Evolutionary conservation across 2,797 vertebrate genomes (phyloP).

Genomic region (Muscicapa striata): DNA sequence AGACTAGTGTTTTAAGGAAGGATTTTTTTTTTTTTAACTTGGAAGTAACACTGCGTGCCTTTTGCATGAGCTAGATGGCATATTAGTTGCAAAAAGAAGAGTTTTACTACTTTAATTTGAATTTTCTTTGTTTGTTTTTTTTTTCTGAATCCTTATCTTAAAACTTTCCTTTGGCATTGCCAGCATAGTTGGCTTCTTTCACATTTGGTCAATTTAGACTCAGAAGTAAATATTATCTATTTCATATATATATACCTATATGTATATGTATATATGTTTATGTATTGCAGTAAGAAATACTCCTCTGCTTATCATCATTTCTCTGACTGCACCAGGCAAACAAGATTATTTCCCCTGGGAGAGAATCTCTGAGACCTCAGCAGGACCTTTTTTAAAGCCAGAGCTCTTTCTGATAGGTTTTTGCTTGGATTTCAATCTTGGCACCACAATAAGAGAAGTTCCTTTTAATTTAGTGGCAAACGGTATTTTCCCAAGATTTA

Average conservation of each 20-base stretch:
- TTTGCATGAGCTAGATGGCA: constrained; percentile 23
- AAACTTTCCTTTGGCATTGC: not conserved
- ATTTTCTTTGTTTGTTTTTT: not conserved
- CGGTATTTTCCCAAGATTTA: not conserved
- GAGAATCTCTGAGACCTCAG: not conserved
- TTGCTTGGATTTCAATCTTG: not conserved
- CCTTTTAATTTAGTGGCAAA: not conserved
- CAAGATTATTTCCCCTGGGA: not conserved
- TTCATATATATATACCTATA: not conserved
- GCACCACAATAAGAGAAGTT: not conserved
- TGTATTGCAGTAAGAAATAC: not conserved
- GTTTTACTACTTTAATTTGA: not conserved
- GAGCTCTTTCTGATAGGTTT: not conserved
- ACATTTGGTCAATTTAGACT: not conserved
- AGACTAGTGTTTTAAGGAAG: not conserved
- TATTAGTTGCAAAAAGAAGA: not conserved
- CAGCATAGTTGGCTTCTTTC: not conserved
- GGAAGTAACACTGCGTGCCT: constrained; percentile 32
- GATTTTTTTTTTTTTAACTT: not conserved
- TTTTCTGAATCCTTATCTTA: not conserved
- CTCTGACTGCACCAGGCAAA: not conserved
- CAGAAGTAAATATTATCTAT: not conserved
- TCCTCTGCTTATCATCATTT: not conserved
- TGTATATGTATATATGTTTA: not conserved
- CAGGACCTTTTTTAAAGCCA: not conserved